phyloP scores from a whole-genome alignment of 2,113 vertebrate genomes.

The Cacatua alba region DNA sequence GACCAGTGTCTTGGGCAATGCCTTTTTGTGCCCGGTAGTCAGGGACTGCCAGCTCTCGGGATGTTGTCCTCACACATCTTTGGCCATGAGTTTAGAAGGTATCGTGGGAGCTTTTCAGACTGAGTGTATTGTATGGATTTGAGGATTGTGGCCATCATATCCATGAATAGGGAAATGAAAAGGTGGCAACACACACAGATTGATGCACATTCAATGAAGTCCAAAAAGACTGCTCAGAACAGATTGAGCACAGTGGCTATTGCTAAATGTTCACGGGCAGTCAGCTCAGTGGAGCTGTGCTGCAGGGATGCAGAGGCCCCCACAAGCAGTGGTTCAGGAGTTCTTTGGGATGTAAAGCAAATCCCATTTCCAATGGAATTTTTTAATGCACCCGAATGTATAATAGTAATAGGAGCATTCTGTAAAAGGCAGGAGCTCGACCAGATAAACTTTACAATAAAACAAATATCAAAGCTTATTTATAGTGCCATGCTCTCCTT shows the following conservation, averaged over 20 bases:
- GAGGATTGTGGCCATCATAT: not conserved
- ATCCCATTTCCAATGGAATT: not conserved
- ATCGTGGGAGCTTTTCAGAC: accelerated
- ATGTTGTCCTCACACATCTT: not conserved
- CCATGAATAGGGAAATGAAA: not conserved
- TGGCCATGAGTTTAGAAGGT: not conserved
- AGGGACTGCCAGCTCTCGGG: not conserved
- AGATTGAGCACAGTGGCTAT: not conserved
- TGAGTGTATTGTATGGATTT: not conserved
- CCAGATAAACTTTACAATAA: constrained; percentile 9
- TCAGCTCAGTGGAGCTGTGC: not conserved
- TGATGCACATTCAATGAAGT: accelerated
- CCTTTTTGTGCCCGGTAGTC: not conserved
- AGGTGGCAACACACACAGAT: not conserved
- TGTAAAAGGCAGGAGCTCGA: not conserved
- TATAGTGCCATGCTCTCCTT: not conserved
- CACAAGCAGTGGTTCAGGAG: not conserved
- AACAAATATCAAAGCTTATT: constrained; percentile 9
- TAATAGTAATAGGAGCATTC: not conserved
- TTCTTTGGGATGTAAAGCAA: not conserved
- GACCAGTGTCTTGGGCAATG: not conserved
- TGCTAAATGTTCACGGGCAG: not conserved
- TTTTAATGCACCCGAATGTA: not conserved
- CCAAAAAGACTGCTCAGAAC: not conserved
- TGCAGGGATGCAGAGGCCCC: not conserved